Base-by-base conservation (phyloP, 2,888 invertebrate species). In the Chloromyia formosa region DNA sequence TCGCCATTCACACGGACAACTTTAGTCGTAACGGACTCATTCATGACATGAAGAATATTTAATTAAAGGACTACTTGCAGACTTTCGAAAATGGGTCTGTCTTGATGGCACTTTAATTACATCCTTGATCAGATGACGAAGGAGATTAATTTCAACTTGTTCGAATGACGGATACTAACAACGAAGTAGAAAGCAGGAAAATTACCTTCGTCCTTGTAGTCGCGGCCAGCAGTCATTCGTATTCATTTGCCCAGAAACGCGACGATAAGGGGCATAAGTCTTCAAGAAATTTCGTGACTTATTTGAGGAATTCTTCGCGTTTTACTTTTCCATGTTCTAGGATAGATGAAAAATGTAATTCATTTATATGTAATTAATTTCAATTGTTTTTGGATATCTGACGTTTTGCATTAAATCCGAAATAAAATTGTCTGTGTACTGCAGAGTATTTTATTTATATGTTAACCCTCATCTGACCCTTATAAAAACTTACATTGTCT, bases 51-150 rank as follows among this genome's bases (percentile, higher is more conserved):
- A 42, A 74, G 73, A 71, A 74, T 74, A 76, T 76, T 76, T 76
- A 76, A 76, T 76, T 76, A 76, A 76, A 71, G 69, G 71, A 53
- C 64, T 49, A 56, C 74, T 69, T 27, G 56, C 18, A 58, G 56
- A 71, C 56, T 42, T n/a, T 45, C 5, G 53, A 72, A 71, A 54
- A 54, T 45, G 68, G 22, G 49, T 62, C 71, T 73, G 75, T 61
- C 76, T 76, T 76, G 76, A 76, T 75, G 76, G 75, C 73, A 76
- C 73, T 76, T 76, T 76, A 76, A 76, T 76, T 76, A 76, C 73
- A 62, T 64, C 72, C 58, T 72, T 76, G 76, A 76, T 76, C 76
- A 75, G 69, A 71, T 74, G 76, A 76, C 74, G 76, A 76, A 76
- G 76, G 73, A 75, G 75, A 76, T 76, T 76, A 76, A 76, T 76